Base-by-base conservation (phyloP, 2,797 vertebrate genomes). In the Tapirus indicus region DNA sequence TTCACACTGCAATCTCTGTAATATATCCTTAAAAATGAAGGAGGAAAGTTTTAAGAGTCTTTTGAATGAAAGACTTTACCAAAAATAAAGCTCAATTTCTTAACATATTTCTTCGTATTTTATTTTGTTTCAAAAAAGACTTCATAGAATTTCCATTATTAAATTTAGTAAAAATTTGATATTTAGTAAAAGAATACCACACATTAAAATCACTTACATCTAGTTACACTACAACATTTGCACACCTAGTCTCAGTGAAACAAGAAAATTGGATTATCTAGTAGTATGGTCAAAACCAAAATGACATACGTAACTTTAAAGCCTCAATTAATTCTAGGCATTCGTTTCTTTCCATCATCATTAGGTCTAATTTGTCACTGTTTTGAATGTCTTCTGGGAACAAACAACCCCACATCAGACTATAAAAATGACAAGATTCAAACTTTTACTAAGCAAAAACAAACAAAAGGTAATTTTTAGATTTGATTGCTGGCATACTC, bases 381-480 rank as follows among this genome's bases (percentile, higher is more conserved):
- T 52, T 91, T 21, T 94, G 49, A 96, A 87, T 62, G 12, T 86
- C 87, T 88, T 62, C 64, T 80, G 56, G 72, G 29, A 80, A 96
- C 32, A 89, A 96, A 94, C 4, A 77, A 83, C 11, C 7, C 7
- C 38, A 85, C 20, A 82, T 1, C 69, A 32, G 25, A 85, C 60
- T 52, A 83, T 47, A 60, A 86, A 95, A 86, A 88, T 68, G 29
- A 96, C 29, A 95, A 92, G 29, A 72, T 56, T 68, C 29, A 84
- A 96, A 91, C 25, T 88, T 84, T 49, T 10, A 93, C 29, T 38
- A 94, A 82, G 18, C 10, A 91, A 93, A 94, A 95, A 29, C 25
- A 95, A 94, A 89, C 60, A 93, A 96, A 85, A 85, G 69, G 11
- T 91, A 66, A 94, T 52, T 88, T 69, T 95, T 64, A 60, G 58